Conservation (phyloP, 2,888 invertebrate species). For the Brachypalpus laphriformis region DNA sequence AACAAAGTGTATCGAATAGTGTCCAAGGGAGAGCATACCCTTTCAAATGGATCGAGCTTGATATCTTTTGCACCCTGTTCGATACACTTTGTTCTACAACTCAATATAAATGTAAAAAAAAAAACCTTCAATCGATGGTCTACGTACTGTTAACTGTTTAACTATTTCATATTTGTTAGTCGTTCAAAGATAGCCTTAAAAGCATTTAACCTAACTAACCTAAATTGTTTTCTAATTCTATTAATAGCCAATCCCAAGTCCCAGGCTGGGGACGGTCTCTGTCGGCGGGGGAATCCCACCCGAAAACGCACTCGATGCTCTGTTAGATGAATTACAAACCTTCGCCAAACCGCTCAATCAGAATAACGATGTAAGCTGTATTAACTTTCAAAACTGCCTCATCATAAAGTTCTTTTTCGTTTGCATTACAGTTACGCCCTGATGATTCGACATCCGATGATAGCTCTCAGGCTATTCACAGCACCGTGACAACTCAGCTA, state of each 20-base stretch:
- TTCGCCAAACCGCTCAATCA: conserved; percentile 88
- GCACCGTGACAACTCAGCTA: conserved; percentile 83
- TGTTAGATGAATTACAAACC: conserved; percentile 96
- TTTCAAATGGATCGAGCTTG: background rate
- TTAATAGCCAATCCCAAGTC: conserved; percentile 85
- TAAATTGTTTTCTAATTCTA: conserved; percentile 54
- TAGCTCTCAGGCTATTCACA: conserved; percentile 82
- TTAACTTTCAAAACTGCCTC: background rate
- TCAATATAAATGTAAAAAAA: conserved; percentile 33
- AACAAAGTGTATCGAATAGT: conserved; percentile 8
- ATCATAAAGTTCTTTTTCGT: background rate
- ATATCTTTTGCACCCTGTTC: background rate
- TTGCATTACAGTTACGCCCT: conserved; percentile 79
- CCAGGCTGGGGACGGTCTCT: conserved; percentile 86
- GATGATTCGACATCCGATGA: conserved; percentile 83
- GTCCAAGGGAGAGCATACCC: background rate
- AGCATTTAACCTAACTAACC: conserved; percentile 38
- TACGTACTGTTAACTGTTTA: conserved; percentile 65
- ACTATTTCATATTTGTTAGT: conserved; percentile 66
- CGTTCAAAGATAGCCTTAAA: conserved; percentile 42
- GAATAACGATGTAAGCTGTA: conserved; percentile 78
- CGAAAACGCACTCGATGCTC: conserved; percentile 98
- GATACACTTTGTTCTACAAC: conserved; percentile 23
- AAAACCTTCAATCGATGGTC: conserved; percentile 61
- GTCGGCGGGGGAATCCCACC: conserved; percentile 85